Base-by-base conservation (phyloP, 2,888 invertebrate species). In the Panzeria rudis region DNA sequence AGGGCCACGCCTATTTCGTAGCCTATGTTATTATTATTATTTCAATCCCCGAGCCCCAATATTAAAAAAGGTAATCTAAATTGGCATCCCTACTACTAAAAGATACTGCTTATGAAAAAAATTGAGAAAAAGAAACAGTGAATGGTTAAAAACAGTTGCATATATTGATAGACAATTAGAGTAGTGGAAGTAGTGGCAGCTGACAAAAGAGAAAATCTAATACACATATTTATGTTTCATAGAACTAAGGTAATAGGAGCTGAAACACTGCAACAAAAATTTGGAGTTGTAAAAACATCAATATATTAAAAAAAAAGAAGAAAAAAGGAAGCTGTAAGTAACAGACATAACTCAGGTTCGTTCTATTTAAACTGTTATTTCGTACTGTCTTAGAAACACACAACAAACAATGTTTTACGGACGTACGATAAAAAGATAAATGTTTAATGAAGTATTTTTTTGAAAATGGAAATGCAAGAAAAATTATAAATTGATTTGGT, bases 381-480 rank as follows among this genome's bases (percentile, higher is more conserved):
- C 15, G 25, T 41, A 29, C 17, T 64, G 47, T 47, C 59, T 35
- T 50, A 38, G 25, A 56, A 73, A n/a, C 15, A 17, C 8, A 17
- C 13, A 56, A 29, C 29, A 41, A 71, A 71, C n/a, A 41, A 41
- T 25, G 25, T 54, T 35, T 47, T 59, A 44, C 32, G 35, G 52
- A 15, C 29, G 62, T 8, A 15, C 25, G 41, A n/a, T 17, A 50
- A 32, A 29, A 20, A 38, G 25, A 64, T 41, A 64, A 54, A 38
- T 32, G 47, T 66, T 81, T 56, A 75, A 59, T 68, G 73, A 68
- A 75, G 59, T 59, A 68, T 29, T 68, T 73, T 62, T 61, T 68
- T 64, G 15, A 8, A 64, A 73, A 52, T 68, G 32, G 35, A 69
- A 75, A 54, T 62, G 44, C 56, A 44, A 59, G 17, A 15, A 44